Base-by-base conservation (phyloP, 2,797 vertebrate genomes). In the Arremon aurantiirostris region DNA sequence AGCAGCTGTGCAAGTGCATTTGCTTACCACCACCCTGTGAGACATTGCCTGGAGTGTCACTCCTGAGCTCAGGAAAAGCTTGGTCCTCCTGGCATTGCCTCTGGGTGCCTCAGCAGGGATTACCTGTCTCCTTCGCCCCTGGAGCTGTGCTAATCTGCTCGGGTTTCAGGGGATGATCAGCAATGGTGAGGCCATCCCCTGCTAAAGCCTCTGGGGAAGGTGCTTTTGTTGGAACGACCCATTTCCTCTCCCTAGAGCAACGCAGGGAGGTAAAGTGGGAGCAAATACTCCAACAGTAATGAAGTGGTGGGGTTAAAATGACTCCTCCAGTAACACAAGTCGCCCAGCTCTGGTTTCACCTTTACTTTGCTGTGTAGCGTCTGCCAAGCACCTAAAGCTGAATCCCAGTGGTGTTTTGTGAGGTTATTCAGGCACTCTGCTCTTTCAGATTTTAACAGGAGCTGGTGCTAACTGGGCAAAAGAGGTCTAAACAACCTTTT, bases 161-260 rank as follows among this genome's bases (percentile, higher is more conserved):
- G 22, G n/a, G 13, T 22, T 27, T 61, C 9, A 47, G 53, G 10
- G 4, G 32, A 47, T 65, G 47, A 52, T 71, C 70, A 14, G 55
- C 37, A 30, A 5, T 1, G 57, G 14, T 39, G 59, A 16, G 34
- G 47, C 24, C 46, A 16, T 35, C 16, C 12, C 28, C 17, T 3
- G 41, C 34, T 73, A 24, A 76, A 82, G 32, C 73, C 63, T 73
- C 37, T 0, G 0, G 52, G 53, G 37, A 59, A 53, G 87, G 34
- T 15, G 55, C 8, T 70, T 17, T 61, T 73, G 18, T 13, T 49
- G 11, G 21, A 55, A 88, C 0, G 6, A 90, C 18, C 70, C 70
- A 50, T 91, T 95, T 96, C 86, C 91, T 80, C 75, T 78, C 71
- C 76, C 76, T 37, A 1, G 53, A 64, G 91, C 82, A 32, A 83